Conservation (phyloP, 2,113 vertebrate genomes). For the Theristicus caerulescens region DNA sequence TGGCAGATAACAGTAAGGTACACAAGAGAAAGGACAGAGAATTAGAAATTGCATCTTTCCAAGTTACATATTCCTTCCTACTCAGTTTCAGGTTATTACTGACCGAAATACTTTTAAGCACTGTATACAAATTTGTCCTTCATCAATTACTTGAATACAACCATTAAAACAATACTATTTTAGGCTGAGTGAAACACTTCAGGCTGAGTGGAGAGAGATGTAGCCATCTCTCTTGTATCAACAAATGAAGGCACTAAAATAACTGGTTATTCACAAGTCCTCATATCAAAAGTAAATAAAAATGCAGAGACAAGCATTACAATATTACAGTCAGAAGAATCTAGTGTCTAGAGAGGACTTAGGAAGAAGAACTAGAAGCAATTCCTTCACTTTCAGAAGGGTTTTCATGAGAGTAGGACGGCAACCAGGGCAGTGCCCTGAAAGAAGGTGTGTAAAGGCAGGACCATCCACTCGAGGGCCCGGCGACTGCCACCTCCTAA, state of each 20-base stretch:
- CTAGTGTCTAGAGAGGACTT: neutral
- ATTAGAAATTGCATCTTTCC: neutral
- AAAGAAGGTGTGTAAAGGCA: neutral
- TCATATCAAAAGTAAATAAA: neutral
- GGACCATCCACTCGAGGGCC: neutral
- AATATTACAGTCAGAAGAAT: neutral
- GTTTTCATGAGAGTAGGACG: neutral
- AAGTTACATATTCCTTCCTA: neutral
- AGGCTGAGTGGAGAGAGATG: neutral
- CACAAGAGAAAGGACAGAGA: neutral
- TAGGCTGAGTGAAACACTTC: neutral
- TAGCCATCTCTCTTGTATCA: neutral
- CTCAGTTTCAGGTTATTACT: neutral
- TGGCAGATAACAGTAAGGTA: neutral
- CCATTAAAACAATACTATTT: slow-evolving; percentile 23
- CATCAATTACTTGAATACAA: neutral
- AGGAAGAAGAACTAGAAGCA: neutral
- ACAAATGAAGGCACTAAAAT: neutral
- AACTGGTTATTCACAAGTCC: neutral
- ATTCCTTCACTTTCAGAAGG: neutral
- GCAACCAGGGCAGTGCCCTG: neutral
- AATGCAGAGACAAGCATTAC: neutral
- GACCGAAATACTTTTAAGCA: slow-evolving; percentile 3
- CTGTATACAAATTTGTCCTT: neutral
- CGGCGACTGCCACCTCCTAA: neutral